Base-by-base conservation (phyloP, 2,888 invertebrate species). In the Choristoneura rosaceana region DNA sequence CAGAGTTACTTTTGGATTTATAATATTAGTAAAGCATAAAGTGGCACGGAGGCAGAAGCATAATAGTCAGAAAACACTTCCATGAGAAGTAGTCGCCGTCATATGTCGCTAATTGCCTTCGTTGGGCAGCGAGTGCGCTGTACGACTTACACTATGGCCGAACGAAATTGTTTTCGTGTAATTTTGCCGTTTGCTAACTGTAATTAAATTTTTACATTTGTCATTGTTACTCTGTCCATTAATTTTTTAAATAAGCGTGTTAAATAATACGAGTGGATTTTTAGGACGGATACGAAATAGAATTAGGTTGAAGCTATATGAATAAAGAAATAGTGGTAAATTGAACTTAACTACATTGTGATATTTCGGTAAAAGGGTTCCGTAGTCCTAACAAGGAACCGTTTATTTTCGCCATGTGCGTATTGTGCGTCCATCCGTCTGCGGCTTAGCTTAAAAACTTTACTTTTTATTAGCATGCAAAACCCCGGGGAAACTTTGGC, bases 81-180 rank as follows among this genome's bases (percentile, higher is more conserved):
- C 81, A 81, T 80, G 80, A 82, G 83, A 77, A 69, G 65, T 60
- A 79, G 80, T 82, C 80, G 84, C 82, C 85, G 84, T 84, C 89
- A 87, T 87, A 84, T 90, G 90, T 82, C 84, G 76, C 87, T 90
- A 91, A 92, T 91, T 90, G 89, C 87, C 86, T 84, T 84, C 84
- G 83, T 85, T 85, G 86, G 86, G 77, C 85, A 84, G 83, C 79
- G 81, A 81, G 80, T 70, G 68, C 76, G 74, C 76, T 70, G 73
- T 77, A 69, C 75, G 75, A 74, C 76, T 66, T 70, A 61, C 70
- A 65, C 63, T 74, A 50, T 69, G 38, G 45, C n/a, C 52, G 69
- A 66, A 69, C 64, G 33, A 65, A 70, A 71, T 74, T 61, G 68
- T 71, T 69, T 71, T 76, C 62, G 70, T 62, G 68, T 70, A 60